Percentiles rank a stretch among this genome's conserved stretches.
These are phyloP conservation scores for Drosophila borborema DNA, from an alignment of 2,888 invertebrate genomes.

Conservation along the genomic window DNA sequence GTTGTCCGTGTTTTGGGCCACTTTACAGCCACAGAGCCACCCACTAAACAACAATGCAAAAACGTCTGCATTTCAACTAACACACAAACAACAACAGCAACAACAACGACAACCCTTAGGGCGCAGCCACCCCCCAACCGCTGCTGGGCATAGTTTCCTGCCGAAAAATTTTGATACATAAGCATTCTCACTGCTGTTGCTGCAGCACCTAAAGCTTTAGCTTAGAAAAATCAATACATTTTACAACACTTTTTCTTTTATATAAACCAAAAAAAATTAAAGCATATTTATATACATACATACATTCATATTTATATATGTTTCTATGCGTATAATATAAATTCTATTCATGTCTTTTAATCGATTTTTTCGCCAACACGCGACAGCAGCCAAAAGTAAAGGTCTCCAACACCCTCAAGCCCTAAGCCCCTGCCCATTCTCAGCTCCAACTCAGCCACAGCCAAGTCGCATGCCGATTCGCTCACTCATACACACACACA, in stretches of 20 bases:
- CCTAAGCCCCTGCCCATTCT: not conserved
- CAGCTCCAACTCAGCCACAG: not conserved
- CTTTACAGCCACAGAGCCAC: constrained; percentile 73
- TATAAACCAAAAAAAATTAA: constrained; percentile 27
- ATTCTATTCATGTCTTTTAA: constrained; percentile 44
- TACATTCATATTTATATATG: constrained; percentile 1
- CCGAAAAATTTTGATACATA: constrained; percentile 75
- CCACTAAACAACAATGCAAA: constrained; percentile 76
- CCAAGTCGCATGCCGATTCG: constrained; percentile 18
- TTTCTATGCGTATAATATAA: constrained; percentile 1
- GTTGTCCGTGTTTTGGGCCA: constrained; percentile 66
- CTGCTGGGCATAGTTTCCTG: constrained; percentile 47
- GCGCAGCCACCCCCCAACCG: constrained; percentile 18
- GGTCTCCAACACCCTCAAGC: constrained; percentile 7
- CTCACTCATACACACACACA: constrained; percentile 19
- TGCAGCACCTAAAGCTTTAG: constrained; percentile 11
- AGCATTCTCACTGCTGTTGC: constrained; percentile 31
- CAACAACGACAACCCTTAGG: constrained; percentile 24
- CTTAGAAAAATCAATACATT: constrained; percentile 69
- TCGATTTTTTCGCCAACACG: constrained; percentile 67
- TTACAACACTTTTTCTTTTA: constrained; percentile 32
- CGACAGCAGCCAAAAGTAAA: constrained; percentile 40
- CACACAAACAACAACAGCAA: constrained; percentile 54
- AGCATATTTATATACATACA: constrained; percentile 16
- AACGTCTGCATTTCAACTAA: constrained; percentile 78